Evolutionary conservation across 2,888 invertebrate genomes (phyloP).

Genomic region (Myopa testacea): DNA sequence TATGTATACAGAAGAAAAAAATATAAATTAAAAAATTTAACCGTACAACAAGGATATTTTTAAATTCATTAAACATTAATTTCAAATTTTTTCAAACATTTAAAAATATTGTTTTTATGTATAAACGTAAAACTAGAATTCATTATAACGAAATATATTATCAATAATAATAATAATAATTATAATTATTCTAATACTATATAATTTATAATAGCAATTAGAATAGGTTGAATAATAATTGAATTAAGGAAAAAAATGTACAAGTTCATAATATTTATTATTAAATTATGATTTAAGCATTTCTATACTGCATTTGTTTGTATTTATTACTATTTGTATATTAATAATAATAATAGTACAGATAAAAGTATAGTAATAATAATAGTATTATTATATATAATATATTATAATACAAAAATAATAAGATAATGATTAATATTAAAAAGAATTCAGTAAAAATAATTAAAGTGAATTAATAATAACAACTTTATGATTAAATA

Average conservation of each 20-base stretch:
- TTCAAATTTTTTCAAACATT: neutral
- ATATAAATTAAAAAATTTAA: slow-evolving; percentile 3
- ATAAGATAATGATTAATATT: too few species aligned
- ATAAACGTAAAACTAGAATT: neutral
- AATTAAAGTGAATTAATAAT: too few species aligned
- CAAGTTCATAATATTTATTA: too few species aligned
- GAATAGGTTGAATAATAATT: neutral
- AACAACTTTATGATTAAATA: too few species aligned
- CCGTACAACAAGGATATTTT: slow-evolving; percentile 21
- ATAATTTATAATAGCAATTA: neutral
- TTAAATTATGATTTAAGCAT: too few species aligned
- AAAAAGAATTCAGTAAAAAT: too few species aligned
- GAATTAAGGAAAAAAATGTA: neutral
- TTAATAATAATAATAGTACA: too few species aligned
- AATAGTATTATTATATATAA: too few species aligned
- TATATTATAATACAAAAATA: too few species aligned
- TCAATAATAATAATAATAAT: neutral
- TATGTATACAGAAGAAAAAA: neutral
- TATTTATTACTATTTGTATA: too few species aligned
- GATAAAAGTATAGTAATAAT: too few species aligned
- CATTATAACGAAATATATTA: neutral
- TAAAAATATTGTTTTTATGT: neutral
- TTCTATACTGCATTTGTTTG: too few species aligned
- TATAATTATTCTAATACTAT: neutral
- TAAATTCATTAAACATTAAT: neutral